A percentile compares a stretch with the other conserved stretches of the same genome.
These are phyloP conservation scores for Plebejus anna DNA, from an alignment of 2,888 invertebrate species.

Conservation along the genomic window DNA sequence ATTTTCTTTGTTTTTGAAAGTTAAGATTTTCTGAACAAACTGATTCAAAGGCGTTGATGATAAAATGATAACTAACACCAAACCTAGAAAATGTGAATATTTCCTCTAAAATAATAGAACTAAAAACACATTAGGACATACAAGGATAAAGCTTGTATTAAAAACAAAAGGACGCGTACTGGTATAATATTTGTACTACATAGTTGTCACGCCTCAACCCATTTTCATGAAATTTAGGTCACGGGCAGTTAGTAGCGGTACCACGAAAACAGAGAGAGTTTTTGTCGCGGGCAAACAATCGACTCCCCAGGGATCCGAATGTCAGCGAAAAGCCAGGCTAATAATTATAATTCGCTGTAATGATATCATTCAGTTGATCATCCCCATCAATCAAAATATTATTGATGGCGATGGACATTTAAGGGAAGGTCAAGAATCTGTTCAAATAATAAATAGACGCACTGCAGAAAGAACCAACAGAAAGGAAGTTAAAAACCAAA, in stretches of 20 bases:
- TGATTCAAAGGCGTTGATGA: not conserved
- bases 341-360: slow-evolving; percentile 4
- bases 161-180: slow-evolving; percentile 3
- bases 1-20: not conserved
- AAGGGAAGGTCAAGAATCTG: not conserved
- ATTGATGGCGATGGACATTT: not conserved
- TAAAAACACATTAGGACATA: not conserved
- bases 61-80: not conserved
- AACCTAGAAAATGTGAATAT: not conserved
- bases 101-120: not conserved
- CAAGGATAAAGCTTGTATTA: slow-evolving; percentile 10
- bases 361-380: not conserved
- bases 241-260: slow-evolving; percentile 9
- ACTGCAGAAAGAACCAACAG: not conserved
- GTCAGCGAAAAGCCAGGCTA: slow-evolving; percentile 10
- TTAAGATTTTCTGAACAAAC: not conserved
- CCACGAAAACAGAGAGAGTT: slow-evolving; percentile 4
- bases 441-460: not conserved
- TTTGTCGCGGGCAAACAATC: slow-evolving; percentile 15
- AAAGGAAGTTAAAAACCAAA: not conserved
- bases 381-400: slow-evolving; percentile 13
- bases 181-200: slow-evolving; percentile 1
- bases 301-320: not conserved
- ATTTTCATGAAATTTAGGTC: slow-evolving; percentile 23
- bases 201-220: slow-evolving; percentile 23